Evolutionary conservation across 2,888 invertebrate genomes (phyloP), one percentile per base, ranked within the genome.

Genomic region (Lycia hirtaria): DNA sequence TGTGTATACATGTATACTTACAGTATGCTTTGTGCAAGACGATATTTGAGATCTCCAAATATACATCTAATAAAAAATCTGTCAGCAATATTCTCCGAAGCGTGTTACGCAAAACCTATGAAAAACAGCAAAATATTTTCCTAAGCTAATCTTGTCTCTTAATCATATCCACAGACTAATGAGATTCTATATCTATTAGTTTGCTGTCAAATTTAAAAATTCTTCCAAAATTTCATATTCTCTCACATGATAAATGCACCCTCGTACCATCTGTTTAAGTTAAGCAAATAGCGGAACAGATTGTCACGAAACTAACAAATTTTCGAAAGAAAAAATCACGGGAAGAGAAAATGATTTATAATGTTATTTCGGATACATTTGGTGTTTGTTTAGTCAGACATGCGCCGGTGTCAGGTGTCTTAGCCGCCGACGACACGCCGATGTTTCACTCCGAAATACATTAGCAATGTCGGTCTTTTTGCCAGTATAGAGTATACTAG

Each of bases 271-370:
- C 83, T 92, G 92, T 88, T 88, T 85, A 79, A 87, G 75, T 80
- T 83, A 84, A 88, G 90, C 88, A 89, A 92, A 92, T 89, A 92
- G 87, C 92, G 91, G 89, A 92, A 92, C 92, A 88, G 90, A 88
- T 87, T 87, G 91, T 88, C 86, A 88, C 80, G 83, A 86, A 87
- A 88, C 82, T 88, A 85, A 91, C 89, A 87, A 87, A 91, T 90
- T 88, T 85, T 72, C 72, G 62, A 71, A 73, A 80, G 60, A 82
- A 89, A 89, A 89, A 87, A 81, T 68, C 68, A 68, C 65, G 65
- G 72, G 75, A 65, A 76, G 65, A 64, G 75, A 80, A 89, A 83
- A 88, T 92, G 89, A 92, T 92, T 92, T 88, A 92, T 89, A 83
- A 81, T 81, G 86, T 87, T 88, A 89, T 88, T 90, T 88, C 71